phyloP scores from a whole-genome alignment of 2,113 vertebrate genomes.

The Psophia crepitans region DNA sequence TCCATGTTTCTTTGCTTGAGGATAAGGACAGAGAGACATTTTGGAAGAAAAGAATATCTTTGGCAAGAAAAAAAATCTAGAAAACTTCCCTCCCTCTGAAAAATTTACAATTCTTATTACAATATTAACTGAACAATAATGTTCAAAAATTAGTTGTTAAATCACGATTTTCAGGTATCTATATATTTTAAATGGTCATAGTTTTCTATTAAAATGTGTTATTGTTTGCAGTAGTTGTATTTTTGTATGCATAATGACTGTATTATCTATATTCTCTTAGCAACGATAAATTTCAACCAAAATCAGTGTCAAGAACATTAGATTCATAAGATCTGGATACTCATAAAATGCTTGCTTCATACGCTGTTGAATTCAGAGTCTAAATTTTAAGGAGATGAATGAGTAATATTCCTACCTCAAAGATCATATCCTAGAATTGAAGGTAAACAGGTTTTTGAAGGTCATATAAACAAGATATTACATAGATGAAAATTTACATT shows the following conservation, averaged over 20 bases:
- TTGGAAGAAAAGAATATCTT: background rate
- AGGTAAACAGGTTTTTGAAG: background rate
- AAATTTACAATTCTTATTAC: background rate
- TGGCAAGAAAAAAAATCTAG: background rate
- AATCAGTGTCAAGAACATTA: background rate
- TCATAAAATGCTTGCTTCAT: background rate
- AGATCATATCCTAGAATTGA: background rate
- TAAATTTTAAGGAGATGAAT: background rate
- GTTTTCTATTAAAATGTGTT: background rate
- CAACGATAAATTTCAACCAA: background rate
- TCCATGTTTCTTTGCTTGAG: background rate
- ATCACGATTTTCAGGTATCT: background rate
- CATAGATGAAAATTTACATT: background rate
- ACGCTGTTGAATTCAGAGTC: background rate
- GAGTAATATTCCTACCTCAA: background rate
- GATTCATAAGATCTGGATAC: background rate
- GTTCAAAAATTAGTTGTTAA: background rate
- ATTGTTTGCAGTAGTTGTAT: background rate
- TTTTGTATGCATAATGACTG: background rate
- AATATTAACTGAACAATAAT: background rate
- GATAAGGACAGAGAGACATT: background rate
- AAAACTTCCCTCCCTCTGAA: background rate
- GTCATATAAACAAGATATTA: background rate
- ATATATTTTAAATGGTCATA: background rate
- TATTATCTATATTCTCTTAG: background rate